A percentile compares a stretch with the other conserved stretches of the same genome.
Evolutionary conservation across 2,797 vertebrate genomes (phyloP).

Genomic region (Scomberomorus guttatus): DNA sequence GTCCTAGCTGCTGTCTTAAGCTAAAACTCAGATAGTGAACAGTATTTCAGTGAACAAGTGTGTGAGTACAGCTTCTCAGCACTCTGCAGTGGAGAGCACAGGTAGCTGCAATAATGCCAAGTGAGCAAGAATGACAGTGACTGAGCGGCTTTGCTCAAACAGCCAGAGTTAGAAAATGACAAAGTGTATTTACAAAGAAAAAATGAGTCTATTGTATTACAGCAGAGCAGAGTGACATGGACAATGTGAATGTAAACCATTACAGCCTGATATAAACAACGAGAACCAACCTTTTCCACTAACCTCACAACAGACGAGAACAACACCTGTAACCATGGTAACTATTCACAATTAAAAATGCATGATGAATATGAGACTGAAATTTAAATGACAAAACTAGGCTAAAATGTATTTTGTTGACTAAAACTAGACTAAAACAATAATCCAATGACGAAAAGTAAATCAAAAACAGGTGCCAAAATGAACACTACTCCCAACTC

Average conservation of each 20-base stretch:
- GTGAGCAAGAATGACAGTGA: not conserved
- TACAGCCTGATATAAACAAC: not conserved
- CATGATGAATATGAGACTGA: not conserved
- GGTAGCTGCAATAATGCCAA: not conserved
- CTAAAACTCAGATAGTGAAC: not conserved
- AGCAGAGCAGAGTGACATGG: not conserved
- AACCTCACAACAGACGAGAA: not conserved
- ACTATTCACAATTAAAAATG: not conserved
- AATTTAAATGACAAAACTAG: not conserved
- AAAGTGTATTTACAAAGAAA: not conserved
- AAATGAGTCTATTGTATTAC: not conserved
- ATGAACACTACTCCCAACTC: not conserved
- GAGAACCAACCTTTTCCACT: not conserved
- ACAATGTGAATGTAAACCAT: not conserved
- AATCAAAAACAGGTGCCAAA: constrained; percentile 18
- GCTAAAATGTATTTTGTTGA: constrained; percentile 5
- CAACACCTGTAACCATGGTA: not conserved
- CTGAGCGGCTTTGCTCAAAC: not conserved
- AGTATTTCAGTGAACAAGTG: not conserved
- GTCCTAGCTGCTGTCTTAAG: not conserved
- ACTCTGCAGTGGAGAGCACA: too few relatives aligned
- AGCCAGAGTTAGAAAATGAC: not conserved
- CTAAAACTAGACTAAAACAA: not conserved
- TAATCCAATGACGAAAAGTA: not conserved
- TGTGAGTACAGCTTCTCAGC: too few relatives aligned